Base-by-base conservation (phyloP, 2,113 vertebrate species). In the Peucedramus taeniatus region DNA sequence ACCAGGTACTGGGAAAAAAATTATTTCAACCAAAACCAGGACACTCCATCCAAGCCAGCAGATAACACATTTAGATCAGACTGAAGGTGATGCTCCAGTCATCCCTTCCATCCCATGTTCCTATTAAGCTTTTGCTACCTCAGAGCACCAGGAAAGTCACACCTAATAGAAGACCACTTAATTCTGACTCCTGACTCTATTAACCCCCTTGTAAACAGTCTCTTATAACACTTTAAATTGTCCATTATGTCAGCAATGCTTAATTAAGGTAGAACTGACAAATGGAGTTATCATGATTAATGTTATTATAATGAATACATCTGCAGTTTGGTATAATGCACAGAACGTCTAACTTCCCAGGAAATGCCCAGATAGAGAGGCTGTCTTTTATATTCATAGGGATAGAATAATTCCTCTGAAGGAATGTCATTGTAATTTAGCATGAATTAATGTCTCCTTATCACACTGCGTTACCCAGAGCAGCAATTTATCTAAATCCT, bases 221-320 rank as follows among this genome's bases (percentile, higher is more conserved):
- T 44, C 64, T 50, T 94, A 56, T 51, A 93, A 87, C 83, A 53
- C 72, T 95, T 96, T 53, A 94, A 89, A 95, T 68, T 49, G 90
- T 68, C 76, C 56, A 75, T 90, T 93, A 86, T 7, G 3, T 68
- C 53, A 83, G 80, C 79, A 49, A 60, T 94, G 71, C 85, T 97
- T 95, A 96, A 94, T 96, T 96, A 93, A 78, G 82, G 80, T 89
- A 88, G 83, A 96, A 89, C 72, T 95, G 96, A 96, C 90, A 95
- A 96, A 94, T 84, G 71, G 76, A 94, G 51, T 74, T 59, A 60
- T 95, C 68, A 20, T 94, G 92, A 96, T 96, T 90, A 83, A 96
- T 94, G 85, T 89, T 84, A 68, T 64, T 93, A 30, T 89, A 94
- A 93, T 92, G 85, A 92, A 83, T 83, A 90, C 72, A 89, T 93